Base-by-base conservation (phyloP, 2,113 vertebrate species). In the Archilochus colubris region DNA sequence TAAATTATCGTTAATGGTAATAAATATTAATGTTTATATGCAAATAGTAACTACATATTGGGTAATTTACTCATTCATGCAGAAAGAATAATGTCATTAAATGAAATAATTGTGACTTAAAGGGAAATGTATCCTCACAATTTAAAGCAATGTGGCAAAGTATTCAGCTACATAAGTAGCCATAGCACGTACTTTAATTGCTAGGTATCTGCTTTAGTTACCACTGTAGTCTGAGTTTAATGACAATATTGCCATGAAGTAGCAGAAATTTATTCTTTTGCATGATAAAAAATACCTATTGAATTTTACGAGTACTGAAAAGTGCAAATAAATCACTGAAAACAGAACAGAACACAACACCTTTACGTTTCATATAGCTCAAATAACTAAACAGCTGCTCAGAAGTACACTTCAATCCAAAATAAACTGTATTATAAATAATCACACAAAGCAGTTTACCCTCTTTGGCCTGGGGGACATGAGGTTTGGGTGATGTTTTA, bases 361-460 rank as follows among this genome's bases (percentile, higher is more conserved):
- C 23, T 14, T 46, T 54, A 36, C 46, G 21, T 74, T 89, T 82
- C 28, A 86, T 36, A 11, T 67, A 33, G 24, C 46, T 82, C 64
- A 62, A 38, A 27, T 48, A 92, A 55, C 14, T 43, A 40, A 77
- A 50, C 7, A 82, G 40, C 53, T 89, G 55, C 16, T 79, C 33
- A 84, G 24, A 85, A 82, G 72, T 11, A 57, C 0, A 2, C 77
- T 85, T 87, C n/a, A 84, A 68, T 50, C 36, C 67, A 91, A 63
- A 40, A 84, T 17, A 38, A 89, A 86, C 30, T 38, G 23, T 54
- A 69, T 53, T 63, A 89, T 43, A 91, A 95, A 72, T 15, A 95
- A 92, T 91, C 54, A 86, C 70, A 63, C 78, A 94, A 53, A 93
- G 85, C 23, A 82, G 92, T 97, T 98, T 98, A 98, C 98, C 98